phyloP scores from a whole-genome alignment of 2,797 vertebrate species.

The Paguma larvata region DNA sequence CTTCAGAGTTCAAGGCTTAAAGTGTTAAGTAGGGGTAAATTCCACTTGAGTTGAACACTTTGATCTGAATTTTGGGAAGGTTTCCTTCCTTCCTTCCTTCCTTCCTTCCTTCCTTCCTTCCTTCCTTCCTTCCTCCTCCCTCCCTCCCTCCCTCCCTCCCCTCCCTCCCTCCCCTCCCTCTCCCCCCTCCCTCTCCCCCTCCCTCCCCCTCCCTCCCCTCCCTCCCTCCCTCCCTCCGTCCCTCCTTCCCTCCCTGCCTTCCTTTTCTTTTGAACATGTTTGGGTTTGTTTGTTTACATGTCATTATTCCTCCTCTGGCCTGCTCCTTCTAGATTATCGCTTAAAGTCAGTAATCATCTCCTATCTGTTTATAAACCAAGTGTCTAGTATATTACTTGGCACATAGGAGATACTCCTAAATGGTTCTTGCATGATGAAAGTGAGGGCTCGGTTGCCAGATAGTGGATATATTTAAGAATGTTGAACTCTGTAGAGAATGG shows the following conservation, averaged over 20 bases:
- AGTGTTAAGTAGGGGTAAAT: background rate
- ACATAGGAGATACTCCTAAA: background rate
- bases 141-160: too few species aligned
- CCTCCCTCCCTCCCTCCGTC: too few species aligned
- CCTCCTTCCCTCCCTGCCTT: too few species aligned
- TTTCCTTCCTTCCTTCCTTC: too few species aligned
- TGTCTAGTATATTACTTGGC: background rate
- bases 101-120: background rate
- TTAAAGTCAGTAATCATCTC: background rate
- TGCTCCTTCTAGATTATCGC: background rate
- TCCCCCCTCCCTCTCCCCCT: too few species aligned
- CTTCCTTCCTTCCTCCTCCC: too few species aligned
- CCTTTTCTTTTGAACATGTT: background rate
- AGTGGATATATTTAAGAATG: slow-evolving; percentile 18
- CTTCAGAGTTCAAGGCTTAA: background rate
- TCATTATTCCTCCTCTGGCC: background rate
- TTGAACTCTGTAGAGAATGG: background rate
- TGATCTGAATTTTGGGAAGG: background rate
- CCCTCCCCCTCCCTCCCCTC: too few species aligned
- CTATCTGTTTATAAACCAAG: background rate
- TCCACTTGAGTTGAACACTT: slow-evolving; percentile 24
- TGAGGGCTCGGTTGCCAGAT: background rate
- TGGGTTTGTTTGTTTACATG: slow-evolving; percentile 22
- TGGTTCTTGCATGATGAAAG: background rate
- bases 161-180: background rate